phyloP scores from a whole-genome alignment of 2,113 vertebrate species.

The Stegastes partitus region DNA sequence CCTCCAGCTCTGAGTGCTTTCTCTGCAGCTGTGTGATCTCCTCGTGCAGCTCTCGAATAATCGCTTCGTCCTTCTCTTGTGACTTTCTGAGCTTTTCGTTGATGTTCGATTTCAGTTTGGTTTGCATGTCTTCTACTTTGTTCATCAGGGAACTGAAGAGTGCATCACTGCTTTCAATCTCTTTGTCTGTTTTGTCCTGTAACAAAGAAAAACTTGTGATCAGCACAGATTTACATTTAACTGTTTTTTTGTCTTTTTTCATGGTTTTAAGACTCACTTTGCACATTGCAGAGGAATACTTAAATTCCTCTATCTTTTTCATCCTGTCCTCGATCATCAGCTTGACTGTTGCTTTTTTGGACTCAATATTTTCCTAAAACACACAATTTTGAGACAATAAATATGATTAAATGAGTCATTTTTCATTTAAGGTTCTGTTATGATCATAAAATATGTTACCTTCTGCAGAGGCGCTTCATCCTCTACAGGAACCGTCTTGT shows the following conservation, averaged over 20 bases:
- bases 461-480: slow-evolving; percentile 71
- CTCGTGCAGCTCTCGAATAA: slow-evolving; percentile 39
- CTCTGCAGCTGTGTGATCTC: slow-evolving; percentile 56
- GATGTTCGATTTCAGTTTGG: slow-evolving; percentile 34
- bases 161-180: slow-evolving; percentile 18
- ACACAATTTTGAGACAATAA: not conserved
- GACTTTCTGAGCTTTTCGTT: slow-evolving; percentile 45
- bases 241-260: not conserved
- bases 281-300: slow-evolving; percentile 11
- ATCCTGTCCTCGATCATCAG: slow-evolving; percentile 61
- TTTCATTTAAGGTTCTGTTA: not conserved
- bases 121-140: slow-evolving; percentile 26
- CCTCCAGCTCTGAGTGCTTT: slow-evolving; percentile 50
- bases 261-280: slow-evolving; percentile 44
- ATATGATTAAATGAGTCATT: not conserved
- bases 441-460: slow-evolving; percentile 19
- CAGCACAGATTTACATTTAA: rapidly evolving
- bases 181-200: slow-evolving; percentile 42
- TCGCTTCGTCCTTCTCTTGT: not conserved
- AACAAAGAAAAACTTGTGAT: not conserved
- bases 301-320: slow-evolving; percentile 63
- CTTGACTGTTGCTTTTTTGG: slow-evolving; percentile 41
- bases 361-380: slow-evolving; percentile 54
- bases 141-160: slow-evolving; percentile 50
- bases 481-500: slow-evolving; percentile 67